Conservation (phyloP, 2,797 vertebrate species). For the Perodicticus potto region DNA sequence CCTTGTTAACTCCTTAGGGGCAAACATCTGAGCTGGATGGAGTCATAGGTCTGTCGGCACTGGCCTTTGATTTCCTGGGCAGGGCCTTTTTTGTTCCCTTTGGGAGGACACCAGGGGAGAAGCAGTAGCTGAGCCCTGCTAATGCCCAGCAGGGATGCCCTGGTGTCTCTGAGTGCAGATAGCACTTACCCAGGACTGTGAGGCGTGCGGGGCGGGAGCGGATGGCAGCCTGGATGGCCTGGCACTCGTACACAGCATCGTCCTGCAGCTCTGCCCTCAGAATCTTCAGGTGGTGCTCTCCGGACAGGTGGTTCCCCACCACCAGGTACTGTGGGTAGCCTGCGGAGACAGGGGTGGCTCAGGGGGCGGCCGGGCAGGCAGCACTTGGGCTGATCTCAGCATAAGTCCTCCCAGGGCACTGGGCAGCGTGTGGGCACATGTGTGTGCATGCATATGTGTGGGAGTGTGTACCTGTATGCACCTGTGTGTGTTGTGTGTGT, state of each 20-base stretch:
- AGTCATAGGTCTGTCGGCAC: not conserved
- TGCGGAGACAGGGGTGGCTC: slow-evolving; percentile 76
- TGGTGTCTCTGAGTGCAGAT: accelerated
- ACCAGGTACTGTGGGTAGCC: slow-evolving; percentile 98
- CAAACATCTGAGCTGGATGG: not conserved
- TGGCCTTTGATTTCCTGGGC: not conserved
- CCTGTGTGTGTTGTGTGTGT: too few species aligned
- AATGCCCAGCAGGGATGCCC: not conserved
- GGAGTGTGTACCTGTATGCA: too few species aligned
- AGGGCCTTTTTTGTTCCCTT: not conserved
- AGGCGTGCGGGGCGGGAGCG: slow-evolving; percentile 96
- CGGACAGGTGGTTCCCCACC: slow-evolving; percentile 95
- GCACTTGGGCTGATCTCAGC: not conserved
- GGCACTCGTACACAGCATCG: slow-evolving; percentile 97
- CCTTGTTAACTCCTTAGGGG: not conserved
- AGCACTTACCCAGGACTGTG: slow-evolving; percentile 95
- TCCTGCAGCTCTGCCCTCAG: slow-evolving; percentile 96
- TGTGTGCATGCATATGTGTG: not conserved
- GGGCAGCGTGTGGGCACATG: not conserved
- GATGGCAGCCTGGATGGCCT: slow-evolving; percentile 97
- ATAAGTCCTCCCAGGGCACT: not conserved
- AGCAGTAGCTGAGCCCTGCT: too few species aligned
- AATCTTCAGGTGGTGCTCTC: slow-evolving; percentile 97
- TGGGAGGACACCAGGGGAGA: not conserved
- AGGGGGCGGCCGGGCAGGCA: too few species aligned